A percentile compares a stretch with the other conserved stretches of the same genome.
These are phyloP conservation scores for Nothobranchius kuhntae DNA, from an alignment of 2,113 vertebrate genomes.

Conservation along the genomic window DNA sequence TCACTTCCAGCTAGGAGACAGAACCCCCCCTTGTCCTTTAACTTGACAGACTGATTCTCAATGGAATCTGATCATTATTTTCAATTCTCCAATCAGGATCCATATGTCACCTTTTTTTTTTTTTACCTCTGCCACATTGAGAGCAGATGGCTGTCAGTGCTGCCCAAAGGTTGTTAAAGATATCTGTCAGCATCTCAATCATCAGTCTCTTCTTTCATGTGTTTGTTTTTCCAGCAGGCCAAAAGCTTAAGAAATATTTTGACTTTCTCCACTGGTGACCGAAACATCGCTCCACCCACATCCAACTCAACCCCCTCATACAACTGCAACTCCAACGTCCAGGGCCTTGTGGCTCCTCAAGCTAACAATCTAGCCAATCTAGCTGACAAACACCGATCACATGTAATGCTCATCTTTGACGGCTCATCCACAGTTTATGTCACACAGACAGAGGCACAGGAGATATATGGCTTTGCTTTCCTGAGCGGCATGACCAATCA, in stretches of 20 bases:
- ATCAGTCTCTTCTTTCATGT: no score
- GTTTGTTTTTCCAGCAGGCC: neutral
- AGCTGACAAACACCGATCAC: constrained; percentile 1
- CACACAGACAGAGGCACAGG: neutral
- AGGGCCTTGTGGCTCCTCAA: neutral
- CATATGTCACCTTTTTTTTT: no score
- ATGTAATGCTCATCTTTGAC: constrained; percentile 3
- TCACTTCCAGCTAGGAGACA: no score
- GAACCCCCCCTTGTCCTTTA: no score
- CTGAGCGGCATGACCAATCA: neutral
- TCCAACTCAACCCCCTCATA: no score
- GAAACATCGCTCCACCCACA: neutral
- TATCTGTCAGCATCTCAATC: no score
- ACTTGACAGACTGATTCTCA: no score
- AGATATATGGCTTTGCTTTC: neutral
- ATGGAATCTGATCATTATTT: no score
- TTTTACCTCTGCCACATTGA: neutral
- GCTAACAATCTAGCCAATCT: neutral
- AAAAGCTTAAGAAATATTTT: neutral
- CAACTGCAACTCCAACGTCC: no score
- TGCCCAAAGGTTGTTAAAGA: no score
- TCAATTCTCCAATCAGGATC: no score
- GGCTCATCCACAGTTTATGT: neutral
- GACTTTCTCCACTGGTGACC: neutral
- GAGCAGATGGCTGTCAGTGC: neutral